These are phyloP conservation scores for Xenus cinereus DNA, from an alignment of 2,113 vertebrate genomes.

Conservation along the genomic window DNA sequence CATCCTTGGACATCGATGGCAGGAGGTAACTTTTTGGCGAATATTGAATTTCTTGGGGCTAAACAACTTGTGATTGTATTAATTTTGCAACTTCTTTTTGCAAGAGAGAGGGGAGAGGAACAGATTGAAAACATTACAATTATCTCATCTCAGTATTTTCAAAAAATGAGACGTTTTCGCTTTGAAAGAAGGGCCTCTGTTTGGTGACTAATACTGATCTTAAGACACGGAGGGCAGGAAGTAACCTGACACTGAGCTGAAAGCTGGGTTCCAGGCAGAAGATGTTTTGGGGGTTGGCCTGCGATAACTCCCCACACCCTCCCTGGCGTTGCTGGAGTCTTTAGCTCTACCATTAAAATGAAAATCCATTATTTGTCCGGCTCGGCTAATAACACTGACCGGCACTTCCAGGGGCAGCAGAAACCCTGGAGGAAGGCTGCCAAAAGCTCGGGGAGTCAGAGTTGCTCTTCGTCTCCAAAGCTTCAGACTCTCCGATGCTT, in stretches of 20 bases:
- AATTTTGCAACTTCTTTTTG: neutral
- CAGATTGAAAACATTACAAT: neutral
- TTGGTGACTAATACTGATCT: neutral
- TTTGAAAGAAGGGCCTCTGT: neutral
- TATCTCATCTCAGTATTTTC: neutral
- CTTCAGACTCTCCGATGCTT: neutral
- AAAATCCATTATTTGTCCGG: neutral
- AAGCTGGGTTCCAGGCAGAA: neutral
- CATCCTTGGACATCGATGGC: neutral
- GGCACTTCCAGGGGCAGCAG: neutral
- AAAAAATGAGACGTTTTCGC: neutral
- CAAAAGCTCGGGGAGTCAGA: neutral
- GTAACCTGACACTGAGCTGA: neutral
- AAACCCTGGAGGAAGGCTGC: slow-evolving; percentile 21
- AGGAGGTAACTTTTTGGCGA: neutral
- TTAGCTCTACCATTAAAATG: neutral
- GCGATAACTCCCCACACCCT: neutral
- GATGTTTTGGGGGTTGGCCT: neutral
- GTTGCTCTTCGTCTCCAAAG: slow-evolving; percentile 14
- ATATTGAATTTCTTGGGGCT: neutral
- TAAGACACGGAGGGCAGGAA: neutral
- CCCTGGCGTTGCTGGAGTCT: neutral
- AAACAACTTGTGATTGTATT: neutral
- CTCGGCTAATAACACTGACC: neutral
- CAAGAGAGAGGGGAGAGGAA: neutral